Conservation (phyloP, 2,797 vertebrate species). For the Crocodylus rhombifer region DNA sequence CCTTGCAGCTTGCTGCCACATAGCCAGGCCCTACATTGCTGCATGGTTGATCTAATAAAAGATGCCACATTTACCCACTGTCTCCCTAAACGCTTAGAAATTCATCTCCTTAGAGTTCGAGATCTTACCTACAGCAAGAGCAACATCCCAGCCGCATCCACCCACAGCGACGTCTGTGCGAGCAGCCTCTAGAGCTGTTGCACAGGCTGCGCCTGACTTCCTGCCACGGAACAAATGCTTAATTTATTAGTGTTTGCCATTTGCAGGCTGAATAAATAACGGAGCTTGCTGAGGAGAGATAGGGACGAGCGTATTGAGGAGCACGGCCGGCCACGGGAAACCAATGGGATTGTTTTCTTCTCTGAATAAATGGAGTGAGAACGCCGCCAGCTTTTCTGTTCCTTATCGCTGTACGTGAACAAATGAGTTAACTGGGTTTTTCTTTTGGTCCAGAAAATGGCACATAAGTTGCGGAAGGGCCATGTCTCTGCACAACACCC, state of each 20-base stretch:
- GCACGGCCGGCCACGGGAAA: neutral
- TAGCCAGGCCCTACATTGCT: no score
- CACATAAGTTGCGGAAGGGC: neutral
- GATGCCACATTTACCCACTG: no score
- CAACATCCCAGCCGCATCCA: neutral
- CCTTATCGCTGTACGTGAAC: no score
- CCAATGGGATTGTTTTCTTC: neutral
- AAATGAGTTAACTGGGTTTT: neutral
- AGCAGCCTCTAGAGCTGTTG: neutral
- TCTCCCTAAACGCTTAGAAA: neutral
- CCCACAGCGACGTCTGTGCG: neutral
- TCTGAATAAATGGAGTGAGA: no score
- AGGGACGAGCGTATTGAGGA: neutral
- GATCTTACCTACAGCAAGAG: neutral
- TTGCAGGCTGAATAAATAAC: neutral
- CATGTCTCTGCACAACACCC: neutral
- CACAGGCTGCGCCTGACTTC: neutral
- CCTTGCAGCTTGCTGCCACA: no score
- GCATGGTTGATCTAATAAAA: no score
- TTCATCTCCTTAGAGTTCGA: neutral
- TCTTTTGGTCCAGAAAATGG: neutral
- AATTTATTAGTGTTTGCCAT: neutral
- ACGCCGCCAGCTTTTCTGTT: no score
- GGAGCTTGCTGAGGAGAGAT: neutral
- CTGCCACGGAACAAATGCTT: neutral